These are phyloP conservation scores for Chrysaora quinquecirrha DNA, from an alignment of 30 jellyfish, hydroid and myxozoan genomes.

Conservation along the genomic window DNA sequence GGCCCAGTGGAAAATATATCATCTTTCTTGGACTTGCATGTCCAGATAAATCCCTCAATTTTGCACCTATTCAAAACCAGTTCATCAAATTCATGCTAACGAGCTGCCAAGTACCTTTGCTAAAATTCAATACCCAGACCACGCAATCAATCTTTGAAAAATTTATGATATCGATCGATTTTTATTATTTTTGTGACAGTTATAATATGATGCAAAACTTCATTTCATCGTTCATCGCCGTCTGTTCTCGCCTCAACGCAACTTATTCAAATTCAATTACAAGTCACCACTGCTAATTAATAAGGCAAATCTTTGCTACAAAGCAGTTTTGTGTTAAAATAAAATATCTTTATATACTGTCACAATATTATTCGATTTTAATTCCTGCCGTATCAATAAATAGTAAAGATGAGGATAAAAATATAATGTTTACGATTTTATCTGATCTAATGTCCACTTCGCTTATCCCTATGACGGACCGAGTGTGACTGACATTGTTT, in stretches of 20 bases:
- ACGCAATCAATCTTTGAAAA: background rate
- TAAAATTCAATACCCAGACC: too few species aligned
- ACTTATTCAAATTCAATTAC: background rate
- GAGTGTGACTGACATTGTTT: too few species aligned
- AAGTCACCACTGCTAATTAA: slow-evolving; percentile 1
- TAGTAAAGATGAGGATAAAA: background rate
- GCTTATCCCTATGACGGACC: background rate
- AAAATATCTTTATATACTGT: too few species aligned
- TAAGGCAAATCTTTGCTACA: background rate
- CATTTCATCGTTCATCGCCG: background rate
- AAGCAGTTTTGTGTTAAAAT: background rate
- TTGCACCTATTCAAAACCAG: slow-evolving; percentile 4
- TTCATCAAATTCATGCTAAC: too few species aligned
- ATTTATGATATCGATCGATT: background rate
- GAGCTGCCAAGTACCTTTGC: too few species aligned
- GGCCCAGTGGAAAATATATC: too few species aligned
- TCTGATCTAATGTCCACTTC: background rate
- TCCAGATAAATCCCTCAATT: background rate
- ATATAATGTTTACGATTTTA: background rate
- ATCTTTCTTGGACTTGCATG: background rate
- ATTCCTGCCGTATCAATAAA: background rate
- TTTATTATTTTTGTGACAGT: background rate
- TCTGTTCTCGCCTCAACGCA: background rate
- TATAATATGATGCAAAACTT: background rate
- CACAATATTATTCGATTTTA: background rate